Percentiles rank a stretch among this genome's conserved stretches.
Evolutionary conservation across 2,113 vertebrate species (phyloP).

Genomic region (Toxotes chatareus): DNA sequence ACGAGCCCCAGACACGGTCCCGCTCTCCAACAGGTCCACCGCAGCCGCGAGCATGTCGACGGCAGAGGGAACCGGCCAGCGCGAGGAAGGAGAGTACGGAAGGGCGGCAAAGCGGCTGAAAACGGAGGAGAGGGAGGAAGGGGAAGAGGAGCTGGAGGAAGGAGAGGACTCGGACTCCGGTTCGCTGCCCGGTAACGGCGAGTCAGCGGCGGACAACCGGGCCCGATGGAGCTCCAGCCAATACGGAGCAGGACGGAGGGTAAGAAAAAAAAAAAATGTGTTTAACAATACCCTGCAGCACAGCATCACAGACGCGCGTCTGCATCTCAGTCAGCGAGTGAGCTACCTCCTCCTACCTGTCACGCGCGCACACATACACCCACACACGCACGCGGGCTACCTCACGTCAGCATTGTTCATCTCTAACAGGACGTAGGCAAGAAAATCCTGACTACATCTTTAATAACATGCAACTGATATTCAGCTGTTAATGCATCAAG

Average conservation of each 20-base stretch:
- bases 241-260: constrained; percentile 53
- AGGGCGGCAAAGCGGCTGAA: constrained; percentile 71
- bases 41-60: constrained; percentile 61
- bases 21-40: constrained; percentile 21
- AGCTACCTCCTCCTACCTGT: too few relatives aligned
- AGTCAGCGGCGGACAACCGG: constrained; percentile 50
- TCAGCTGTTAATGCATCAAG: too few relatives aligned
- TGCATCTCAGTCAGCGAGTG: too few relatives aligned
- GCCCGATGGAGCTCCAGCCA: constrained; percentile 62
- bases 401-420: too few relatives aligned
- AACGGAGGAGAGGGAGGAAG: constrained; percentile 60
- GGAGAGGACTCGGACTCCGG: constrained; percentile 73
- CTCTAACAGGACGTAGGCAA: too few relatives aligned
- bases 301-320: constrained; percentile 17
- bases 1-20: neutral
- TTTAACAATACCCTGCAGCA: constrained; percentile 33
- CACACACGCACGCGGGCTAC: too few relatives aligned
- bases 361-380: too few relatives aligned
- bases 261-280: constrained; percentile 39
- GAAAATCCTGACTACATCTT: too few relatives aligned
- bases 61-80: constrained; percentile 41
- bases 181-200: constrained; percentile 59
- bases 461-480: too few relatives aligned
- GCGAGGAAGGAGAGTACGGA: constrained; percentile 66
- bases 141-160: constrained; percentile 38